Percentiles rank a stretch among this genome's conserved stretches.
Evolutionary conservation across 2,797 vertebrate species (phyloP).

Genomic region (Carduelis carduelis): DNA sequence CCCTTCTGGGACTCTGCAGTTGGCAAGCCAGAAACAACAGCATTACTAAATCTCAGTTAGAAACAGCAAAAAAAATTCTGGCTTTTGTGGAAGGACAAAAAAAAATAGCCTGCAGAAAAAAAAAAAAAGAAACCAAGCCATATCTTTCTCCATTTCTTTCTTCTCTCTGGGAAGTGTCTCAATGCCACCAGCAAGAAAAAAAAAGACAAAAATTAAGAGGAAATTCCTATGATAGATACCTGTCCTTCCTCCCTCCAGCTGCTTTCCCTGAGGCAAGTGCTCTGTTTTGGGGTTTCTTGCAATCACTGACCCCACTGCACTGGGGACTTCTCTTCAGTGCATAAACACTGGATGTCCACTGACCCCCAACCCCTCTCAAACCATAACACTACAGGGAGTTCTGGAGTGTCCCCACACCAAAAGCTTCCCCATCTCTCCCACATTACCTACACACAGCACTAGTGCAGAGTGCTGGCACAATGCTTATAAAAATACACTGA

Average conservation of each 20-base stretch:
- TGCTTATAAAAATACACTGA: background rate
- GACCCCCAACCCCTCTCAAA: background rate
- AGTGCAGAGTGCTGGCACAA: background rate
- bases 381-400: accelerated
- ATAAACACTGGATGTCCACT: background rate
- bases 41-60: background rate
- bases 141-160: background rate
- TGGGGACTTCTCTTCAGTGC: too few species aligned
- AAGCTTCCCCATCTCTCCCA: background rate
- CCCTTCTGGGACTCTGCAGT: background rate
- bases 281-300: background rate
- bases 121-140: accelerated
- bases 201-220: background rate
- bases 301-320: accelerated
- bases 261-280: background rate
- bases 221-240: background rate
- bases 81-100: background rate
- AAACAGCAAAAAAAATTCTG: background rate
- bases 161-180: background rate
- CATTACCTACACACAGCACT: background rate
- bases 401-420: background rate
- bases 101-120: background rate
- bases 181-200: background rate
- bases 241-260: background rate
- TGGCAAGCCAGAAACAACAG: background rate